phyloP scores from a whole-genome alignment of 1,140 invertebrate genomes.

The Megathymus violae region DNA sequence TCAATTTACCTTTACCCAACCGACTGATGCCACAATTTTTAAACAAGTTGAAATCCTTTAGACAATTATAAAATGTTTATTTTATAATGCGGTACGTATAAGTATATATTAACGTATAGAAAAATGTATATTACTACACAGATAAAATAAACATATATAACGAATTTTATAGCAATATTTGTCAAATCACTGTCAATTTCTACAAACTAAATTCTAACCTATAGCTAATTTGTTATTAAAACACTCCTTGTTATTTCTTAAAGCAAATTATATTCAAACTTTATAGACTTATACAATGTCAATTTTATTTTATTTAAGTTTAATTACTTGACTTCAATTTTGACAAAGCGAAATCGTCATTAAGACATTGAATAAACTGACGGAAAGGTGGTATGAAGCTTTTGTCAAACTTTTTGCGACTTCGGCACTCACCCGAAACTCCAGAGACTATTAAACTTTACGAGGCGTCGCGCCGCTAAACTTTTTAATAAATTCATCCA shows the following conservation, averaged over 20 bases:
- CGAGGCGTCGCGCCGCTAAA: constrained; percentile 62
- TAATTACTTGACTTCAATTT: constrained; percentile 28
- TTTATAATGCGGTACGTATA: too few species aligned
- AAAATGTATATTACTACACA: too few species aligned
- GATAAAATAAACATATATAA: too few species aligned
- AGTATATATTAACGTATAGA: too few species aligned
- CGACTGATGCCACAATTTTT: constrained; percentile 42
- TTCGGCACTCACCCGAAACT: constrained; percentile 60
- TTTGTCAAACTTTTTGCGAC: constrained; percentile 70
- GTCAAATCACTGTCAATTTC: too few species aligned
- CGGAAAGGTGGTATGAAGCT: constrained; percentile 51
- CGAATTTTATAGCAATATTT: too few species aligned
- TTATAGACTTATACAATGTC: background rate
- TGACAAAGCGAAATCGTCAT: constrained; percentile 22
- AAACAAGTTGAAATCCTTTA: constrained; percentile 17
- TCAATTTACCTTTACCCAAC: constrained; percentile 35
- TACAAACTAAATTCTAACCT: too few species aligned
- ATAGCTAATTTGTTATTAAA: too few species aligned
- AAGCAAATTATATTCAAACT: too few species aligned
- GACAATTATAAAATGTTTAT: constrained; percentile 5
- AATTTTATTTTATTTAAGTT: constrained; percentile 6
- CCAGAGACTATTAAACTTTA: constrained; percentile 73
- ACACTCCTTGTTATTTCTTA: too few species aligned
- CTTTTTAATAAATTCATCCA: constrained; percentile 82
- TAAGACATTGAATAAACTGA: constrained; percentile 51